Evolutionary conservation across 2,888 invertebrate genomes (phyloP).

Genomic region (Tupiocoris notatus): DNA sequence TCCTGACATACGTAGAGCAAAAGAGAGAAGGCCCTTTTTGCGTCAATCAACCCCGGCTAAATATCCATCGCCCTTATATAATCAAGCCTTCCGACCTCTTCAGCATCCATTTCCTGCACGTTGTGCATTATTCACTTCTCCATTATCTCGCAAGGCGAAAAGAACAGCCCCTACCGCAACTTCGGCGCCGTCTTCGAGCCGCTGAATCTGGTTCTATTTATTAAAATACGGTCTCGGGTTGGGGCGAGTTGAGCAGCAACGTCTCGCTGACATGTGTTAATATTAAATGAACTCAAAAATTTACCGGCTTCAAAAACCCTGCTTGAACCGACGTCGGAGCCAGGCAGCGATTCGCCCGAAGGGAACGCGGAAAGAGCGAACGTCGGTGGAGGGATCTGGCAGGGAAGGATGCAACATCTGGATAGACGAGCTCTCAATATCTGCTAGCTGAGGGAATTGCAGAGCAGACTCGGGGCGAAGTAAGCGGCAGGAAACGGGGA

Average conservation of each 20-base stretch:
- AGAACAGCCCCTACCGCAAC: neutral
- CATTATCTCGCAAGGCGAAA: conserved; percentile 29
- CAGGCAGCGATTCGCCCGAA: neutral
- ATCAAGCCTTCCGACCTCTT: neutral
- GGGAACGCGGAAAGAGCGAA: neutral
- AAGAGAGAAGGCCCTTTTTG: no score
- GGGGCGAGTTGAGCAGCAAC: conserved; percentile 4
- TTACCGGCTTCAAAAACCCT: conserved; percentile 20
- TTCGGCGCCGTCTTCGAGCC: neutral
- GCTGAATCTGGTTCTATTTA: conserved; percentile 35
- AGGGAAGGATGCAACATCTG: conserved; percentile 38
- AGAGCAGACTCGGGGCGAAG: neutral
- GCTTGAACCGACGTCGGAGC: neutral
- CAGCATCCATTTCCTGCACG: neutral
- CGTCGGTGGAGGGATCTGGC: neutral
- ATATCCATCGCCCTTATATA: neutral
- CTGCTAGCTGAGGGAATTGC: neutral
- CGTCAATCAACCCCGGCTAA: neutral
- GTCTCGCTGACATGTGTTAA: conserved; percentile 30
- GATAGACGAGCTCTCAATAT: conserved; percentile 26
- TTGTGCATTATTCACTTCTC: conserved; percentile 38
- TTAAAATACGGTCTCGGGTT: conserved; percentile 20
- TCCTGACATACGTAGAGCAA: no score
- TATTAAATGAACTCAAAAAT: conserved; percentile 37
- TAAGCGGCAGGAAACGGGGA: neutral